These are phyloP conservation scores for Cyanistes caeruleus DNA, from an alignment of 2,113 vertebrate species.

Conservation along the genomic window DNA sequence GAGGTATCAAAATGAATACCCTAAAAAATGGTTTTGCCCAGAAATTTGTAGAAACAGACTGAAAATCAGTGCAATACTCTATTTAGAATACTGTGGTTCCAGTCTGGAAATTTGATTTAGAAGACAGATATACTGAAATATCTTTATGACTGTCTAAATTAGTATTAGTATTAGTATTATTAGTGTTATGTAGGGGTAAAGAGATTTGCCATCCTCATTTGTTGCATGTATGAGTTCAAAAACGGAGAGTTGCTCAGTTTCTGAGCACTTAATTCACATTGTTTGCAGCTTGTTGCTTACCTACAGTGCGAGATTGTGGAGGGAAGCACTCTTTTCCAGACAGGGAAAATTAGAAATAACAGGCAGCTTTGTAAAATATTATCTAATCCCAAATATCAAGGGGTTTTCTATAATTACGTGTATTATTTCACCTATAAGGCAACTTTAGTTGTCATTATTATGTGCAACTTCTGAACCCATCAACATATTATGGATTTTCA, in stretches of 20 bases:
- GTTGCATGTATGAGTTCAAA: not conserved
- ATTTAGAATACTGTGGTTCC: not conserved
- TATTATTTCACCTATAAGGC: not conserved
- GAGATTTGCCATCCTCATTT: not conserved
- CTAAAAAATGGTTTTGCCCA: not conserved
- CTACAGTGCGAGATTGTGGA: not conserved
- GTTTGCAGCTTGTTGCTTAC: not conserved
- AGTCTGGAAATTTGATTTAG: not conserved
- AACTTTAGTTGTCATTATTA: not conserved
- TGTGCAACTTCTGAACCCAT: not conserved
- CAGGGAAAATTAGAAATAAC: not conserved
- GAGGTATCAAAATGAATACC: not conserved
- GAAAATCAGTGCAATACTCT: not conserved
- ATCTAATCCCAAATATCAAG: not conserved
- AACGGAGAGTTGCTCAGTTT: not conserved
- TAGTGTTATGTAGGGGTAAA: not conserved
- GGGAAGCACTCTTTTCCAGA: not conserved
- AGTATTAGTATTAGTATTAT: not conserved
- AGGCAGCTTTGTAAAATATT: not conserved
- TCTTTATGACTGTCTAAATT: not conserved
- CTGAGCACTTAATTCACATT: not conserved
- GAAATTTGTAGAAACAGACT: not conserved
- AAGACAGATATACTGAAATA: not conserved
- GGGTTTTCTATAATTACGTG: rapidly evolving
- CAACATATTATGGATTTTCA: not conserved